Percentiles rank a stretch among this genome's conserved stretches.
phyloP scores from a whole-genome alignment of 2,888 invertebrate species.

The Hipparchia sbordonii region DNA sequence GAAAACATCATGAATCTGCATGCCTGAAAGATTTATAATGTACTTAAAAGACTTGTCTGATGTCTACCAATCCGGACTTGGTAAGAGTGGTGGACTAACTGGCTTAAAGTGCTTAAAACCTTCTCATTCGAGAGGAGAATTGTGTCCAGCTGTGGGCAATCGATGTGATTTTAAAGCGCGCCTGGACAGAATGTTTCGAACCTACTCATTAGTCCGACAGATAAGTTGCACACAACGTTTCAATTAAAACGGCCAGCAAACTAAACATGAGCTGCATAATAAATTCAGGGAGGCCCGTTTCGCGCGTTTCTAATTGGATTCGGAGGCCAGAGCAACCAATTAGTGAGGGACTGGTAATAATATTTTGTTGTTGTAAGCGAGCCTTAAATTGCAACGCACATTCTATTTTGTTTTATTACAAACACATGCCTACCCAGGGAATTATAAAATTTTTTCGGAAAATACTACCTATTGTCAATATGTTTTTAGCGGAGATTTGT shows the following conservation, averaged over 20 bases:
- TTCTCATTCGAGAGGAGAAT: not conserved
- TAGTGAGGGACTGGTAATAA: slow-evolving; percentile 59
- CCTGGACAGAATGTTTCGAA: slow-evolving; percentile 14
- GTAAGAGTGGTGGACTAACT: too few species aligned
- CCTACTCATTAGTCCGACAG: slow-evolving; percentile 53
- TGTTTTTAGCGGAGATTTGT: too few species aligned
- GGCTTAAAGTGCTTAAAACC: too few species aligned
- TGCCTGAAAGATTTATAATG: not conserved
- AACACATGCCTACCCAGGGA: too few species aligned
- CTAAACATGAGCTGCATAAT: slow-evolving; percentile 71
- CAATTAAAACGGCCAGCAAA: slow-evolving; percentile 71
- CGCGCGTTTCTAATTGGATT: slow-evolving; percentile 72
- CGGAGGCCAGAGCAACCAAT: slow-evolving; percentile 68
- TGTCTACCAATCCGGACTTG: too few species aligned
- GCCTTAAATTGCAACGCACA: not conserved
- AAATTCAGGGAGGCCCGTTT: slow-evolving; percentile 68
- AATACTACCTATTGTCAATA: too few species aligned
- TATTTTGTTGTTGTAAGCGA: slow-evolving; percentile 12
- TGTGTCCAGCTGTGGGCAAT: not conserved
- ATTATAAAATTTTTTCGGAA: too few species aligned
- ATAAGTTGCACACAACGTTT: slow-evolving; percentile 71
- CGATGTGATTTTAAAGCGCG: not conserved
- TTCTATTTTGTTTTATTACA: not conserved
- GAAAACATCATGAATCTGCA: too few species aligned
- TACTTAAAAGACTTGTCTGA: too few species aligned